Evolutionary conservation across 1,140 invertebrate species (phyloP).

Genomic region (Macrostomum lignano): DNA sequence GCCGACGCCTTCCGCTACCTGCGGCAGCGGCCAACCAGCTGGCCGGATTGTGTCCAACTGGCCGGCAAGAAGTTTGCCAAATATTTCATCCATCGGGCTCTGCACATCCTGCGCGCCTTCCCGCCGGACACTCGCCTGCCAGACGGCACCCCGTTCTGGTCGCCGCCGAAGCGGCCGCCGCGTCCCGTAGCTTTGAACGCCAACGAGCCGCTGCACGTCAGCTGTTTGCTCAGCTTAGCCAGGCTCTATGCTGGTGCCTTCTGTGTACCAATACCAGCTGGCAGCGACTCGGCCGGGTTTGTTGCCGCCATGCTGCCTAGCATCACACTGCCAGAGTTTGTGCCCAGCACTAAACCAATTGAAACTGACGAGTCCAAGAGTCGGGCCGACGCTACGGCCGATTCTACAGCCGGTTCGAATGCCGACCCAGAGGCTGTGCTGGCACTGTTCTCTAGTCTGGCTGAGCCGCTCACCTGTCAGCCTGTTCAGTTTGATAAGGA

Average conservation of each 20-base stretch:
- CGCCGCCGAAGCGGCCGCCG: constrained; percentile 89
- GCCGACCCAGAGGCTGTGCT: background rate
- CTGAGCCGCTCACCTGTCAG: background rate
- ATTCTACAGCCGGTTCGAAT: too few relatives aligned
- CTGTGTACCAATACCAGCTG: too few relatives aligned
- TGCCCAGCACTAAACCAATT: too few relatives aligned
- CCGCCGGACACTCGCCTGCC: constrained; percentile 7
- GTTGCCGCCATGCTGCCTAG: too few relatives aligned
- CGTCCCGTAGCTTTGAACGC: too few relatives aligned
- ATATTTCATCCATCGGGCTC: too few relatives aligned
- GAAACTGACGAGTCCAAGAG: constrained; percentile 7
- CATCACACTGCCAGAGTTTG: too few relatives aligned
- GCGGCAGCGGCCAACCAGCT: background rate
- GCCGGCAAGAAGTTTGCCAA: constrained; percentile 1
- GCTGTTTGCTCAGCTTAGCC: too few relatives aligned
- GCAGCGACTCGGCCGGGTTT: too few relatives aligned
- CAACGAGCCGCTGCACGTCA: too few relatives aligned
- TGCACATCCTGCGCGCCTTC: too few relatives aligned
- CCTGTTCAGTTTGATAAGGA: constrained; percentile 25
- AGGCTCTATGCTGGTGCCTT: too few relatives aligned
- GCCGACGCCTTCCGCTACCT: background rate
- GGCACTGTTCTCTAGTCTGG: background rate
- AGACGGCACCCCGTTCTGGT: constrained; percentile 77
- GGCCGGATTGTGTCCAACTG: background rate
- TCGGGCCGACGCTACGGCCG: background rate